phyloP scores from a whole-genome alignment of 2,888 invertebrate genomes.

The Campoplex nolae region DNA sequence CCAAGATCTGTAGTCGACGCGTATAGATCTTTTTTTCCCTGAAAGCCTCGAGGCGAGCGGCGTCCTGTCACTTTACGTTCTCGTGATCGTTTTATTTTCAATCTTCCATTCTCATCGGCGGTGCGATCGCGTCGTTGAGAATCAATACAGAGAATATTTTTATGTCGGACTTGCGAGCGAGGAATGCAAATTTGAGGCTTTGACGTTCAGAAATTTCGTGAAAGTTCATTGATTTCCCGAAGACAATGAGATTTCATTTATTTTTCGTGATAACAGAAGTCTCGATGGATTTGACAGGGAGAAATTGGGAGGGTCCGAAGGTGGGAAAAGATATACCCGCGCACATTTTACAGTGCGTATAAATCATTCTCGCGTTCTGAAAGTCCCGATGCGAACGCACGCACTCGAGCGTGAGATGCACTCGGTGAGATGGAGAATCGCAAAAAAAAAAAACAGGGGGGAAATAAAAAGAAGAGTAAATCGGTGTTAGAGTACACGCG shows the following conservation, averaged over 20 bases:
- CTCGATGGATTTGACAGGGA: background rate
- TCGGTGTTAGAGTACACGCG: constrained; percentile 19
- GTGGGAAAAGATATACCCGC: background rate
- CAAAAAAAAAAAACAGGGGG: background rate
- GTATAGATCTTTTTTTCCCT: constrained; percentile 42
- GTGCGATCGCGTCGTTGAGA: background rate
- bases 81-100: constrained; percentile 74
- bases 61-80: constrained; percentile 73
- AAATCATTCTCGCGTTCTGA: constrained; percentile 41
- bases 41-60: constrained; percentile 46
- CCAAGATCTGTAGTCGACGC: constrained; percentile 17
- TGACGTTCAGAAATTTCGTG: background rate
- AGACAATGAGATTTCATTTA: background rate
- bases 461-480: background rate
- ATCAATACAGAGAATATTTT: background rate
- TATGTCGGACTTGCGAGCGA: background rate
- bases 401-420: constrained; percentile 79
- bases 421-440: constrained; percentile 69
- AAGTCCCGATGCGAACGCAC: constrained; percentile 63
- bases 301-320: constrained; percentile 21
- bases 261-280: background rate
- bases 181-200: background rate
- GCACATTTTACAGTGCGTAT: constrained; percentile 4
- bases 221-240: background rate
- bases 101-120: constrained; percentile 54